phyloP scores from a whole-genome alignment of 2,113 vertebrate genomes.

The Eulacestoma nigropectus region DNA sequence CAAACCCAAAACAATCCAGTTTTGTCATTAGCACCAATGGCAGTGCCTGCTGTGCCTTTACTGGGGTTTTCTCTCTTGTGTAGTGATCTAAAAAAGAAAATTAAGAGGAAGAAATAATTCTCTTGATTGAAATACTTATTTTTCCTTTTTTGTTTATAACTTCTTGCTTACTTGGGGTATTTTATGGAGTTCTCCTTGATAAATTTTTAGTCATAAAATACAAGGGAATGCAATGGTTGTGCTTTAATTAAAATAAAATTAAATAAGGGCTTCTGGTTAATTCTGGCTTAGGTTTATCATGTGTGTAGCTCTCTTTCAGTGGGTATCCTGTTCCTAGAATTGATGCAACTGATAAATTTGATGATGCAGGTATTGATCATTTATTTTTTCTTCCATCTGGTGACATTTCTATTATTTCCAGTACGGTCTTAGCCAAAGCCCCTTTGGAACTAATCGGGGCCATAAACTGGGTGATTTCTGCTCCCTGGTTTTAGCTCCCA shows the following conservation, averaged over 20 bases:
- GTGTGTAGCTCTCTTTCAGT: background rate
- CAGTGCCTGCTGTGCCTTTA: background rate
- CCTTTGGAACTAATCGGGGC: background rate
- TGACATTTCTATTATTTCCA: background rate
- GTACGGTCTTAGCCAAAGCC: background rate
- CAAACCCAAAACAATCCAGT: background rate
- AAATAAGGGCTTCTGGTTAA: background rate
- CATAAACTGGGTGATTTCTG: background rate
- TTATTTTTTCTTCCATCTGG: background rate
- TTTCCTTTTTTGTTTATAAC: background rate
- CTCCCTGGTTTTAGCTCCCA: background rate
- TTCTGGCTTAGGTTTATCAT: background rate
- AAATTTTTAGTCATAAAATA: background rate
- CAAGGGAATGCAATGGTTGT: background rate
- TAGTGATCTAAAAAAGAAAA: background rate
- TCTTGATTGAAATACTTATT: background rate
- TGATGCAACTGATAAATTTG: background rate
- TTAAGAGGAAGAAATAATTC: background rate
- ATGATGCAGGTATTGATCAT: background rate
- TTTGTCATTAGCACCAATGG: background rate
- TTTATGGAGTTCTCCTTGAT: background rate
- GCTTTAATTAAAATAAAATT: background rate
- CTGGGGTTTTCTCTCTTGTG: background rate
- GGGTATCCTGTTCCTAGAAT: background rate
- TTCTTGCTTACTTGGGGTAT: background rate